Percentiles rank a stretch among this genome's conserved stretches.
These are phyloP conservation scores for Aurelia coerulea DNA, from an alignment of 30 jellyfish, hydroid and myxozoan species.

Conservation along the genomic window DNA sequence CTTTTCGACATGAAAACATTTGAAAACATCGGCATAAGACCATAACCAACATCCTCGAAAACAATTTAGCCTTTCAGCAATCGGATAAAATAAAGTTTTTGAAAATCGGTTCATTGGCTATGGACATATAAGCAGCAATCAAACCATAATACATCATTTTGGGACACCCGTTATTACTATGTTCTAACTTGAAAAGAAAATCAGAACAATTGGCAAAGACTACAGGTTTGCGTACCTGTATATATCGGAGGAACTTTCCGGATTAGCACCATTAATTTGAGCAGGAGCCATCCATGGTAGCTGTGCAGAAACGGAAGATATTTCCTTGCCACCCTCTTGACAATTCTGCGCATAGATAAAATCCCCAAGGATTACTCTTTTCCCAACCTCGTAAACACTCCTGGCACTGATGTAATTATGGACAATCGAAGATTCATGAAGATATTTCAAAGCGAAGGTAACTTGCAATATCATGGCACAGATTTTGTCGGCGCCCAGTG, in stretches of 20 bases:
- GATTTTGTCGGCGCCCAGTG: neutral
- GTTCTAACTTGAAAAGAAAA: too few species aligned
- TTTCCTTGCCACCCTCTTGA: neutral
- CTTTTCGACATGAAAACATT: too few species aligned
- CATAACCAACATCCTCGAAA: too few species aligned
- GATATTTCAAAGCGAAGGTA: conserved; percentile 12
- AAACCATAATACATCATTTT: too few species aligned
- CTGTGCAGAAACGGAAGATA: conserved; percentile 33
- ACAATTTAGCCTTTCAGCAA: too few species aligned
- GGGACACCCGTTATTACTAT: too few species aligned
- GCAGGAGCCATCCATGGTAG: conserved; percentile 79
- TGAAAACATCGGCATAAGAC: too few species aligned
- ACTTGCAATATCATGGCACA: conserved; percentile 15
- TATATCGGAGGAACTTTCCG: conserved; percentile 46
- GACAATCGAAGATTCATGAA: conserved; percentile 21
- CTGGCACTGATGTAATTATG: conserved; percentile 56
- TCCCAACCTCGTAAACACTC: conserved; percentile 20
- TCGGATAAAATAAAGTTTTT: too few species aligned
- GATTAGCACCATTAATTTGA: conserved; percentile 50
- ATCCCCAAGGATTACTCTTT: conserved; percentile 21
- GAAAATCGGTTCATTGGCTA: too few species aligned
- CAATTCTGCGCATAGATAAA: conserved; percentile 42
- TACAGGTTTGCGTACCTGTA: conserved; percentile 38
- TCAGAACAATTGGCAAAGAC: too few species aligned
- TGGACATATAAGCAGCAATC: too few species aligned